Evolutionary conservation across 1,140 invertebrate species (phyloP).

Genomic region (Drosophila biarmipes): DNA sequence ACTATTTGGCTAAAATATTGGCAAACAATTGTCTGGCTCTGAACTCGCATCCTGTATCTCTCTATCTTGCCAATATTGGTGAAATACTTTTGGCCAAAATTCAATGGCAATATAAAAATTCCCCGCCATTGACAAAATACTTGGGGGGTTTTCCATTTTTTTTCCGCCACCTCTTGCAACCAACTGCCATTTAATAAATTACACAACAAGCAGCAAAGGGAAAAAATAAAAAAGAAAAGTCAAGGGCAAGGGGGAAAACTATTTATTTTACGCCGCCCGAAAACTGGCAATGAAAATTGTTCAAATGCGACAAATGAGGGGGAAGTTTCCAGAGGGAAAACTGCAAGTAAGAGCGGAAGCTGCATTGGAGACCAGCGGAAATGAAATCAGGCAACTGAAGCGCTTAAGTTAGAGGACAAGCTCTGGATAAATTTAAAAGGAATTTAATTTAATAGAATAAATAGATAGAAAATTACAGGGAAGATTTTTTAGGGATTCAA

Average conservation of each 20-base stretch:
- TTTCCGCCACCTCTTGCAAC: neutral
- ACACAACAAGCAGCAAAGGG: slow-evolving; percentile 53
- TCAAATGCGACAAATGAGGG: slow-evolving; percentile 61
- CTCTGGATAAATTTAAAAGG: neutral
- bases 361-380: slow-evolving; percentile 12
- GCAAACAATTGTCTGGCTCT: slow-evolving; percentile 47
- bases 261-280: slow-evolving; percentile 60
- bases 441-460: neutral
- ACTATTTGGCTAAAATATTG: slow-evolving; percentile 50
- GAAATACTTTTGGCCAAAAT: slow-evolving; percentile 54
- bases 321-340: slow-evolving; percentile 10
- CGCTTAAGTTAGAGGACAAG: neutral
- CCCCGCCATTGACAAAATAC: slow-evolving; percentile 57
- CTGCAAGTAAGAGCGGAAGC: slow-evolving; percentile 10
- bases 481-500: too few relatives aligned
- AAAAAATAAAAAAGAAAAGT: neutral
- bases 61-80: slow-evolving; percentile 54
- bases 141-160: neutral
- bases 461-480: neutral
- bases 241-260: slow-evolving; percentile 21
- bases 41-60: slow-evolving; percentile 10
- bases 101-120: slow-evolving; percentile 77
- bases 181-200: slow-evolving; percentile 69
- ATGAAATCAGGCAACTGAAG: slow-evolving; percentile 27
- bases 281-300: slow-evolving; percentile 70